phyloP scores from a whole-genome alignment of 2,797 vertebrate species.

The Thalassophryne amazonica region DNA sequence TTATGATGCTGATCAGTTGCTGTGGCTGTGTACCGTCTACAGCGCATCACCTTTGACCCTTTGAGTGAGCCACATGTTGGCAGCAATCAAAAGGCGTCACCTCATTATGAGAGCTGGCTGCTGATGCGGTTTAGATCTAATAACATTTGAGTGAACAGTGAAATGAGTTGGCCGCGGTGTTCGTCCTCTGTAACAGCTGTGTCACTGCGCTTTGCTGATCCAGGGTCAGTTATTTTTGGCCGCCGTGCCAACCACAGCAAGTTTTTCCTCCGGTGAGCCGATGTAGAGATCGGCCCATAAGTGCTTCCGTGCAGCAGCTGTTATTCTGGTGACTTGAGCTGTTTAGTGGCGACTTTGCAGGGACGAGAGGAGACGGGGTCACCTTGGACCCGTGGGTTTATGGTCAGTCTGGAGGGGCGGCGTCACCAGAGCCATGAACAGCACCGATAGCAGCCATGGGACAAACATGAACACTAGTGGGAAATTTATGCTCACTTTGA shows the following conservation, averaged over 20 bases:
- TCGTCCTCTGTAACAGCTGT: constrained; percentile 73
- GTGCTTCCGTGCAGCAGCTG: constrained; percentile 66
- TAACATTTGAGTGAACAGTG: constrained; percentile 62
- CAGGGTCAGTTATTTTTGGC: constrained; percentile 68
- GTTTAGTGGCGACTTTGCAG: constrained; percentile 43
- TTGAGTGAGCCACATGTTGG: constrained; percentile 7
- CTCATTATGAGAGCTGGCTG: constrained; percentile 47
- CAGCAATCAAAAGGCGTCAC: constrained; percentile 27
- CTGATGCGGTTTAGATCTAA: constrained; percentile 52
- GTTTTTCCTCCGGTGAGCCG: constrained; percentile 55
- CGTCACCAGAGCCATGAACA: too few species aligned
- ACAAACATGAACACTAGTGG: too few species aligned
- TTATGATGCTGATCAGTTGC: constrained; percentile 16
- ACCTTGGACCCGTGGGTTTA: constrained; percentile 59
- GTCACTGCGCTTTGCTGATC: constrained; percentile 62
- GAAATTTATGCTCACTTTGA: too few species aligned
- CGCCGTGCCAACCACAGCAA: constrained; percentile 62
- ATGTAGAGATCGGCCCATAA: constrained; percentile 61
- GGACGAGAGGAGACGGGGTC: constrained; percentile 44
- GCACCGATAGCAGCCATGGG: too few species aligned
- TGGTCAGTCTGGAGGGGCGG: constrained; percentile 56
- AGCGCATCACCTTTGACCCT: background rate
- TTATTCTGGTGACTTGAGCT: constrained; percentile 18
- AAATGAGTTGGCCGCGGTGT: constrained; percentile 63
- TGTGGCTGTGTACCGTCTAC: background rate